Conservation (phyloP, 2,113 vertebrate species). For the Chaenogobius annularis region DNA sequence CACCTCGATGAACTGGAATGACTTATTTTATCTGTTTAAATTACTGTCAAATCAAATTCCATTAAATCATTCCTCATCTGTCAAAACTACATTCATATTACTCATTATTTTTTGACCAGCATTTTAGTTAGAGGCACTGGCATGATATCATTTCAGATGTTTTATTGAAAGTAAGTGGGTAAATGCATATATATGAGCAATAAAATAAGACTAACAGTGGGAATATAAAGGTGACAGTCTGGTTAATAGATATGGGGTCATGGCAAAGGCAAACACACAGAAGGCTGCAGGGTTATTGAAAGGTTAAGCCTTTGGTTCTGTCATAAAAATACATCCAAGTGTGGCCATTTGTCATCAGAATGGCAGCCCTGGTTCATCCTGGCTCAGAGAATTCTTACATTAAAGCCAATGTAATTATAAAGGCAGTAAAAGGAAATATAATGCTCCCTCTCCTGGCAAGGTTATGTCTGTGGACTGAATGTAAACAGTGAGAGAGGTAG, state of each 20-base stretch:
- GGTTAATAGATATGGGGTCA: constrained; percentile 9
- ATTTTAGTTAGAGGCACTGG: background rate
- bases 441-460: background rate
- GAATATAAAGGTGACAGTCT: constrained; percentile 4
- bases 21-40: background rate
- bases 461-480: background rate
- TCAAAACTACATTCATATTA: background rate
- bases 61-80: background rate
- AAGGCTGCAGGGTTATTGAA: constrained; percentile 1
- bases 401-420: background rate
- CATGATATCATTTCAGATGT: background rate
- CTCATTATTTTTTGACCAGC: background rate
- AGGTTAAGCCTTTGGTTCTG: background rate
- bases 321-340: constrained; percentile 14
- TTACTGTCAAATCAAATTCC: background rate
- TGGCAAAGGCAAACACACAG: constrained; percentile 7
- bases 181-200: background rate
- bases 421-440: constrained; percentile 1
- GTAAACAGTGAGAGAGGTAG: background rate
- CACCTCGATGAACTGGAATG: background rate
- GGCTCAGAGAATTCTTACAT: background rate
- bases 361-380: background rate
- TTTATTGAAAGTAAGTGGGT: constrained; percentile 2
- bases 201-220: background rate
- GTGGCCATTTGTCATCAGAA: background rate